Evolutionary conservation across 2,113 vertebrate species (phyloP).

Genomic region (Leptobrachium ailaonicum): DNA sequence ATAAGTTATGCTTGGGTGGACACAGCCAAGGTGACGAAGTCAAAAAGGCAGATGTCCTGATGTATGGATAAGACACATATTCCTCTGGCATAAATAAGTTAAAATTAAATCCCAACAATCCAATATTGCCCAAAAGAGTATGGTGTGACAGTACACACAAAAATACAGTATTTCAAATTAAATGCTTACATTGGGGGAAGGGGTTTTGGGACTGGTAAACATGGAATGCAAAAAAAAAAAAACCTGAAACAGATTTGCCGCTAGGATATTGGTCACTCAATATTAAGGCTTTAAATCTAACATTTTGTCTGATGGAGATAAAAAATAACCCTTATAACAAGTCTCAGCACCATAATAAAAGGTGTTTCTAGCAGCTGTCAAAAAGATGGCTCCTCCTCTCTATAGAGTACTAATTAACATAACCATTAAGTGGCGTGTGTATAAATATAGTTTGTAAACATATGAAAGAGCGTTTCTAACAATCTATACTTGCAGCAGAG

Average conservation of each 20-base stretch:
- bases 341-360: conserved; percentile 55
- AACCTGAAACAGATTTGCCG: neutral
- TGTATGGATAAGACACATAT: too few species aligned
- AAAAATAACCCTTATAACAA: too few species aligned
- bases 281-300: conserved; percentile 76
- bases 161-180: neutral
- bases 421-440: neutral
- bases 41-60: too few species aligned
- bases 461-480: conserved; percentile 1
- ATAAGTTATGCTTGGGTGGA: too few species aligned
- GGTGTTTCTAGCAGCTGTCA: neutral
- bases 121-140: too few species aligned
- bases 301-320: conserved; percentile 53
- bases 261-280: conserved; percentile 64
- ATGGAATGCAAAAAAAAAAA: neutral
- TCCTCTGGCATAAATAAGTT: too few species aligned
- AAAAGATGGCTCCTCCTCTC: too few species aligned
- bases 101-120: too few species aligned
- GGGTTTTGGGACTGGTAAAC: neutral
- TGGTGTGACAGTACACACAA: too few species aligned
- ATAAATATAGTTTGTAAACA: conserved; percentile 30
- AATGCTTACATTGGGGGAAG: neutral
- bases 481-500: conserved; percentile 5
- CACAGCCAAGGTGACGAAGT: too few species aligned
- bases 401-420: neutral